Evolutionary conservation across 2,888 invertebrate genomes (phyloP).

Genomic region (Callinectes sapidus): DNA sequence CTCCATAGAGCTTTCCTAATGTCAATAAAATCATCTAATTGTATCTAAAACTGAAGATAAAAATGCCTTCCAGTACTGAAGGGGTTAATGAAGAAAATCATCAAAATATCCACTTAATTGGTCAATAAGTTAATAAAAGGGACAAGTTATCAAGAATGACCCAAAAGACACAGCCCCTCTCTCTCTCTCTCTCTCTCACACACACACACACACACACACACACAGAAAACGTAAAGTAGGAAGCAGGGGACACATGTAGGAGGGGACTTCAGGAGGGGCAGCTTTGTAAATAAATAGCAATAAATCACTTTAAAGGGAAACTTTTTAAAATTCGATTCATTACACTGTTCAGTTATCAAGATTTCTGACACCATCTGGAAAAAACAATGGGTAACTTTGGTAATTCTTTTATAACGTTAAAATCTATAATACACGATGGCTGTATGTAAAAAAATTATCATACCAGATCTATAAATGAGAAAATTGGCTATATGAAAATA

Average conservation of each 20-base stretch:
- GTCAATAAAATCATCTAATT: too few relatives aligned
- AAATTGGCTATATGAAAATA: not conserved
- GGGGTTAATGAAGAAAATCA: too few relatives aligned
- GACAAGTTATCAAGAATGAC: too few relatives aligned
- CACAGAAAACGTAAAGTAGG: not conserved
- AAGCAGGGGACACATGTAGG: not conserved
- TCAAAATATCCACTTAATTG: too few relatives aligned
- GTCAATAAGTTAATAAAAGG: too few relatives aligned
- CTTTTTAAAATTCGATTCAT: not conserved
- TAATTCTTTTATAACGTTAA: not conserved
- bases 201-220: not conserved
- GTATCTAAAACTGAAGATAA: too few relatives aligned
- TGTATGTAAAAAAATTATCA: not conserved
- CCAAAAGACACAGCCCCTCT: too few relatives aligned
- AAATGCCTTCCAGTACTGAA: too few relatives aligned
- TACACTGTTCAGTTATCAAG: not conserved
- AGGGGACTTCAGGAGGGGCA: not conserved
- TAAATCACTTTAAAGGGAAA: not conserved
- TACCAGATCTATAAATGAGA: not conserved
- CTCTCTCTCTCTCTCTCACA: too few relatives aligned
- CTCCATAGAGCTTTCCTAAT: too few relatives aligned
- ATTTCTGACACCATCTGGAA: constrained; percentile 21
- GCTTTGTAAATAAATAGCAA: not conserved
- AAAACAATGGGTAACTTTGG: not conserved
- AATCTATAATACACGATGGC: not conserved